Evolutionary conservation across 1,140 invertebrate species (phyloP).

Genomic region (Lordiphosa clarofinis): DNA sequence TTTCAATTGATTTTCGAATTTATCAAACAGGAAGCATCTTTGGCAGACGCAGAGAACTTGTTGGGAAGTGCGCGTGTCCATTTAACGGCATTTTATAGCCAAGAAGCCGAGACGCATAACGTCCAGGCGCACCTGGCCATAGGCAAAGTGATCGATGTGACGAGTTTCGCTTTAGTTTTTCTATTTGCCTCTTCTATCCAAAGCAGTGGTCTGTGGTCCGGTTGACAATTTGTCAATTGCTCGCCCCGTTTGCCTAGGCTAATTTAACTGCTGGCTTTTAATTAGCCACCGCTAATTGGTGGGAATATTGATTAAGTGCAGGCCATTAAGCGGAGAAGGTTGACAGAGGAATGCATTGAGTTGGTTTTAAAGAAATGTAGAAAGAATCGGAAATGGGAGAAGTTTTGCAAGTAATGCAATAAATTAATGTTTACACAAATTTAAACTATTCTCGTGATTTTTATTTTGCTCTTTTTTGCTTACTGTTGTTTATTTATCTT

Average conservation of each 20-base stretch:
- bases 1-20: slow-evolving; percentile 76
- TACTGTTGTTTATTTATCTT: too few relatives aligned
- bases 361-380: too few relatives aligned
- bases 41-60: slow-evolving; percentile 53
- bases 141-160: slow-evolving; percentile 44
- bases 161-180: slow-evolving; percentile 18
- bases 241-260: slow-evolving; percentile 39
- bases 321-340: slow-evolving; percentile 6
- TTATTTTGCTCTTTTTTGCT: too few relatives aligned
- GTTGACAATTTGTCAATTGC: slow-evolving; percentile 43
- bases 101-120: slow-evolving; percentile 15
- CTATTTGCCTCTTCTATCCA: slow-evolving; percentile 4
- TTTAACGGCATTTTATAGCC: slow-evolving; percentile 60
- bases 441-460: too few relatives aligned
- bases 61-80: slow-evolving; percentile 43
- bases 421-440: too few relatives aligned
- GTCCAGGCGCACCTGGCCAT: slow-evolving; percentile 5
- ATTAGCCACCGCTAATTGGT: slow-evolving; percentile 22
- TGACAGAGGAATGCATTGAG: neutral
- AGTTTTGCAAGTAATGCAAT: too few relatives aligned
- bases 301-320: slow-evolving; percentile 6
- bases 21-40: slow-evolving; percentile 77
- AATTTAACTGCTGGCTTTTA: slow-evolving; percentile 49
- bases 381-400: too few relatives aligned
- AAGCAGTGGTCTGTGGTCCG: slow-evolving; percentile 3